Percentiles rank a stretch among this genome's conserved stretches.
Evolutionary conservation across 2,113 vertebrate species (phyloP).

Genomic region (Erythrocercus mccallii): DNA sequence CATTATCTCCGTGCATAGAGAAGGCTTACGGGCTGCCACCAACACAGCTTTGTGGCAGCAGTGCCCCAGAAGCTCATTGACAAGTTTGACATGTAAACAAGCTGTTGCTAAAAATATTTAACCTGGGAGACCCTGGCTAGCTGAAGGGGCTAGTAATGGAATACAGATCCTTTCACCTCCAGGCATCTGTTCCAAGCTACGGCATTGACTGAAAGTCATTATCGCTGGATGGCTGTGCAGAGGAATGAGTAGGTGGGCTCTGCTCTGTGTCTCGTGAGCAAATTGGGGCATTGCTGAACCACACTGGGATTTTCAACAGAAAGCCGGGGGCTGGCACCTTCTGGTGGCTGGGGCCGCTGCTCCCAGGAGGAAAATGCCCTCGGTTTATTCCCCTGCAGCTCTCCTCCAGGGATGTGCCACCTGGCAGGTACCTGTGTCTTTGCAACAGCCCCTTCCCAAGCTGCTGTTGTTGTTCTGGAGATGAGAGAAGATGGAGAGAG

Average conservation of each 20-base stretch:
- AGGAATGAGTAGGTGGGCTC: constrained; percentile 29
- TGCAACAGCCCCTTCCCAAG: not conserved
- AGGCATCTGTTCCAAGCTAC: constrained; percentile 34
- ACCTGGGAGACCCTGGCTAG: constrained; percentile 32
- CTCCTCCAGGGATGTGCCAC: not conserved
- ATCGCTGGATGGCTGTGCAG: not conserved
- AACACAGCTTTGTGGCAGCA: constrained; percentile 22
- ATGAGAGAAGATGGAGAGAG: not conserved
- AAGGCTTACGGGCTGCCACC: constrained; percentile 24
- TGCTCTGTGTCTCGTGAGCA: not conserved
- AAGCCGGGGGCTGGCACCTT: not conserved
- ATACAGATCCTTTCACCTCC: constrained; percentile 62
- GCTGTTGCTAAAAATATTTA: constrained; percentile 67
- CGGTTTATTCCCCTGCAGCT: not conserved
- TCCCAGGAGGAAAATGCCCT: not conserved
- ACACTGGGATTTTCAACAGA: not conserved
- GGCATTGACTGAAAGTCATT: constrained; percentile 11
- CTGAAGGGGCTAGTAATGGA: constrained; percentile 47
- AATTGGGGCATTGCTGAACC: not conserved
- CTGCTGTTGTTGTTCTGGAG: not conserved
- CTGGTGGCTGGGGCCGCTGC: not conserved
- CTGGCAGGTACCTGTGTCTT: not conserved
- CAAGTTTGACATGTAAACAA: constrained; percentile 65
- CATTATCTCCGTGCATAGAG: not conserved
- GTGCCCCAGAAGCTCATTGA: constrained; percentile 48